phyloP scores from a whole-genome alignment of 2,888 invertebrate species.

The Scaptomyza flava region DNA sequence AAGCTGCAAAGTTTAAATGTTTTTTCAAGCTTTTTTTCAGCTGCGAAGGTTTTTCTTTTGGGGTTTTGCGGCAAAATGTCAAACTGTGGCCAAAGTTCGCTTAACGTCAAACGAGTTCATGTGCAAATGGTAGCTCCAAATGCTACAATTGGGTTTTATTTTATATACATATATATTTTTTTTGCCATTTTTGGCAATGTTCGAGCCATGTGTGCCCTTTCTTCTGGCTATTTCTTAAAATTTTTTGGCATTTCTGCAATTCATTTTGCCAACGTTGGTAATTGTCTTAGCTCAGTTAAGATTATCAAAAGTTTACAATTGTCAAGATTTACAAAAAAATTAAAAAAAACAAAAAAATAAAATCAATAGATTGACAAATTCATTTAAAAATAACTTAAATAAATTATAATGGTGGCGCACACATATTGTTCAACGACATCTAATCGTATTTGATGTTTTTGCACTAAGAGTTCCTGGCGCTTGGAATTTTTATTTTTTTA shows the following conservation, averaged over 20 bases:
- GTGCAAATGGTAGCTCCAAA: conserved; percentile 68
- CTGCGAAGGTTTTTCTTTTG: conserved; percentile 50
- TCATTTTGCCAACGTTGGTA: conserved; percentile 43
- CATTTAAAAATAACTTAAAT: no score
- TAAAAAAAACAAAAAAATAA: not conserved
- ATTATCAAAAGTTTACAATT: conserved; percentile 26
- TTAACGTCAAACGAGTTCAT: conserved; percentile 61
- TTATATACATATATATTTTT: no score
- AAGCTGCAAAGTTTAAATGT: conserved; percentile 75
- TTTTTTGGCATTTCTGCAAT: conserved; percentile 49
- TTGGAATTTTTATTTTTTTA: no score
- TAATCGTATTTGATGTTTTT: no score
- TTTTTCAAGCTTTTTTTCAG: conserved; percentile 46
- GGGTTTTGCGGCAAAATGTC: conserved; percentile 75
- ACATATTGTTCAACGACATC: no score
- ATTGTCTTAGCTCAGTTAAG: conserved; percentile 22
- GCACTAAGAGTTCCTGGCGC: no score
- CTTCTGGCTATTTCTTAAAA: conserved; percentile 52
- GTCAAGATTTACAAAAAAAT: not conserved
- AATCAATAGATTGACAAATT: no score
- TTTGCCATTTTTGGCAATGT: not conserved
- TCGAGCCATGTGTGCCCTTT: conserved; percentile 60
- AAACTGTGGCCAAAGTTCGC: conserved; percentile 75
- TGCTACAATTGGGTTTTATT: conserved; percentile 30
- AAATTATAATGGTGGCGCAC: no score